Base-by-base conservation (phyloP, 1,140 invertebrate species). In the Caenorhabditis brenneri region DNA sequence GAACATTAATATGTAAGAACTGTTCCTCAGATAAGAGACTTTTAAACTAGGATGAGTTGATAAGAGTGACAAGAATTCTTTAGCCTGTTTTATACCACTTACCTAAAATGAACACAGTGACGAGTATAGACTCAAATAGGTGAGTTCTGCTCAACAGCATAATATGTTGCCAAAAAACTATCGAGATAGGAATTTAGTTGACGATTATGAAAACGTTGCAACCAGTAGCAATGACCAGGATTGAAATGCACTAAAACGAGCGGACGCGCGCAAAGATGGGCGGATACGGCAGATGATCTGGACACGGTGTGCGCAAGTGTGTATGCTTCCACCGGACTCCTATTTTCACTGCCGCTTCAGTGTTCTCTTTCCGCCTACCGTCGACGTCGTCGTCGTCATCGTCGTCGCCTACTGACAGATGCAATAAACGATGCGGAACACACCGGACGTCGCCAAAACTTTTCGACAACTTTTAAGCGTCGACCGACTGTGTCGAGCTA, bases 231-330 rank as follows among this genome's bases (percentile, higher is more conserved):
- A 46, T 24, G 65, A 74, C 65, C 65, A 74, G 36, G 65, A 74
- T 74, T 74, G 36, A 74, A 74, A 74, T 74, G 65, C 65, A 74
- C 65, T 74, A 74, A 74, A 74, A 74, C 36, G 65, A 74, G 65
- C 36, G 36, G 65, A 42, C 65, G 65, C 65, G n/a, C 36, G 65
- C 65, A 46, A 46, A 42, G 65, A 74, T 74, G 65, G 65, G 65
- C 65, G 65, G 65, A 74, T 74, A 46, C 65, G 65, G 36, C 65
- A 74, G 65, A 74, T 74, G 65, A 74, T 74, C 65, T 74, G 65
- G 65, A 74, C 65, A 42, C 65, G 36, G 65, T 74, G 65, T 74
- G 65, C 65, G 65, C 65, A 24, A 74, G 58, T 65, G 58, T 42
- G n/a, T 74, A n/a, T 42, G 36, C 33, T 29, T 74, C 65, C 65